A percentile compares a stretch with the other conserved stretches of the same genome.
These are phyloP conservation scores for Paragorgia papillata DNA, from an alignment of 92 coral and sea anemone genomes.

Conservation along the genomic window DNA sequence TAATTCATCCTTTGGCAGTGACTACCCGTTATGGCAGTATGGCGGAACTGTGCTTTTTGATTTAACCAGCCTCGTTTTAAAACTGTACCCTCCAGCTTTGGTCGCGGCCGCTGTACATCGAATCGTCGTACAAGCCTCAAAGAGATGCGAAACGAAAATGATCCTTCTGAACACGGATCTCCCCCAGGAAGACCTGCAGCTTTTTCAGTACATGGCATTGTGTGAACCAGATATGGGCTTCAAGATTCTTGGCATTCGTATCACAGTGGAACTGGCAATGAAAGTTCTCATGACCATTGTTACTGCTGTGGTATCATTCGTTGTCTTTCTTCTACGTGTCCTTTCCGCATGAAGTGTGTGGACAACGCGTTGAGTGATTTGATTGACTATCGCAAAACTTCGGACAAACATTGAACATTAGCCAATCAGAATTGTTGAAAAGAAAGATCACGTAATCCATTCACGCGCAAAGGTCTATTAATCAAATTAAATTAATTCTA, in stretches of 20 bases:
- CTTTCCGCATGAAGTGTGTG: too few relatives aligned
- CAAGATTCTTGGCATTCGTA: slow-evolving; percentile 68
- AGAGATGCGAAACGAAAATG: slow-evolving; percentile 48
- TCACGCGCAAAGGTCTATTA: too few relatives aligned
- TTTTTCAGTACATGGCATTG: slow-evolving; percentile 58
- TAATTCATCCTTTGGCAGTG: slow-evolving; percentile 58
- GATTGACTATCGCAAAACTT: too few relatives aligned
- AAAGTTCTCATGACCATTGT: slow-evolving; percentile 61
- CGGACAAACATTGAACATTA: too few relatives aligned
- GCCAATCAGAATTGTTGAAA: too few relatives aligned
- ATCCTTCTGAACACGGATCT: slow-evolving; percentile 53
- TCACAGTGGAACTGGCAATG: slow-evolving; percentile 62
- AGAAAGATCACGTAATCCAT: too few relatives aligned
- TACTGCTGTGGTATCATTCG: slow-evolving; percentile 61
- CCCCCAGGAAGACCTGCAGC: slow-evolving; percentile 62
- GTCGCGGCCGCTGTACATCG: slow-evolving; percentile 45
- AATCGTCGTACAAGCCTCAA: slow-evolving; percentile 58
- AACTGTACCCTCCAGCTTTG: slow-evolving; percentile 32
- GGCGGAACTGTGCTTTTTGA: slow-evolving; percentile 63
- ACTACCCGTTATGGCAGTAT: slow-evolving; percentile 66
- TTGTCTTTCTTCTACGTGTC: slow-evolving; percentile 52
- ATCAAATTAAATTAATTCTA: too few relatives aligned
- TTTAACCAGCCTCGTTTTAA: slow-evolving; percentile 51
- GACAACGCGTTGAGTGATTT: too few relatives aligned
- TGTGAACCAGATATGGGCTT: slow-evolving; percentile 70